Base-by-base conservation (phyloP, 1,140 invertebrate species). In the Musca vetustissima region DNA sequence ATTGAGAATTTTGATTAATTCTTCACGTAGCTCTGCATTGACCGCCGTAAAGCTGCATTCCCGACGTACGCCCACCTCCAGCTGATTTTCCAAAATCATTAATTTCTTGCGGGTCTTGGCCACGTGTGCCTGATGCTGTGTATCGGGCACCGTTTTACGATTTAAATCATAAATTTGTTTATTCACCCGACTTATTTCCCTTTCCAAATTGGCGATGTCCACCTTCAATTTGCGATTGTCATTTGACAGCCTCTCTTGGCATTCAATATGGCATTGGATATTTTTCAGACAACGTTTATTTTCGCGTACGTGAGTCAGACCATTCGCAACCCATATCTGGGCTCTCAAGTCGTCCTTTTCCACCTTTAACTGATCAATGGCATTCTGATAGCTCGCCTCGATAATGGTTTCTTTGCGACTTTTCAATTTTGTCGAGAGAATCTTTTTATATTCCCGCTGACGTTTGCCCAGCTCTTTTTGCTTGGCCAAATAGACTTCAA, bases 391-490 rank as follows among this genome's bases (percentile, higher is more conserved):
- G 49, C 77, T 81, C 13, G 75, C 71, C 70, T 76, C 74, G 17
- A 79, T 72, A 48, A 81, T 81, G 0, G 77, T 78, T 13, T 81
- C 79, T 25, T 79, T 76, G 17, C 78, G 77, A 0, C 76, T 70
- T 66, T 74, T 74, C 0, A 78, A 66, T 52, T 79, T 79, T 21
- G 75, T 74, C 4, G 74, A 73, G 0, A 79, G 70, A 22, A 81
- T 67, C 64, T 78, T 79, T 69, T 81, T 81, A 67, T 81, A 81
- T 59, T 81, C 77, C 1, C 79, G 72, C 67, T 81, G 79, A 0
- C 77, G 73, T 68, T 77, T 78, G 2, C 75, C 73, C 9, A 81
- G 59, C 65, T 81, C 79, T 9, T 73, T 73, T 65, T 81, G 79
- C 71, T 79, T 81, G 2, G 71, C 25, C 13, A 76, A 68, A 49